Evolutionary conservation across 2,113 vertebrate genomes (phyloP).

Genomic region (Petrocephalus zakoni): DNA sequence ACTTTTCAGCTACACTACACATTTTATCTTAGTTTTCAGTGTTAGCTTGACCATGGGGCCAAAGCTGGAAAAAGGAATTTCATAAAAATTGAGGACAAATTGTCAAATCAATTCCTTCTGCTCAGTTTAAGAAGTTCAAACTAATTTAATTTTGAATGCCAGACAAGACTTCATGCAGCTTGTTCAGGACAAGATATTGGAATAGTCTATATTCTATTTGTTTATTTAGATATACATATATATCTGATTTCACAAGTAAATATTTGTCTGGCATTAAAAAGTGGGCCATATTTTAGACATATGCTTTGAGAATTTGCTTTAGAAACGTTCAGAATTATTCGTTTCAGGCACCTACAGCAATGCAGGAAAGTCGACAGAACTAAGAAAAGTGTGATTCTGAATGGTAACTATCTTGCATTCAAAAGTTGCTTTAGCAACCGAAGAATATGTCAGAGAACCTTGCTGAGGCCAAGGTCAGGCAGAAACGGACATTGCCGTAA

Average conservation of each 20-base stretch:
- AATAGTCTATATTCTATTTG: not conserved
- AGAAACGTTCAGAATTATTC: not conserved
- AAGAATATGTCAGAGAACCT: not conserved
- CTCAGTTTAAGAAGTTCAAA: constrained; percentile 57
- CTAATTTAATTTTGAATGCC: constrained; percentile 51
- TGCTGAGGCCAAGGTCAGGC: not conserved
- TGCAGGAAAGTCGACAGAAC: not conserved
- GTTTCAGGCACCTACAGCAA: not conserved
- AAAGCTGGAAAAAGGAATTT: constrained; percentile 46
- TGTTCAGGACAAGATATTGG: not conserved
- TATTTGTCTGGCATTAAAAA: not conserved
- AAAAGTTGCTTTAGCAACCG: not conserved
- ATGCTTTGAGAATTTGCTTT: not conserved
- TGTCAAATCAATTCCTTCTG: constrained; percentile 52
- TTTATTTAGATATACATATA: not conserved
- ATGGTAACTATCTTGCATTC: not conserved
- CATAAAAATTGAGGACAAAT: constrained; percentile 46
- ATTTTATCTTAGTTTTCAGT: constrained; percentile 53
- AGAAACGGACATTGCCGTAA: not conserved
- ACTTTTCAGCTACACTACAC: constrained; percentile 50
- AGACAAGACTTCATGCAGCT: constrained; percentile 31
- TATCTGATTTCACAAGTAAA: not conserved
- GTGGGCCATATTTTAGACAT: not conserved
- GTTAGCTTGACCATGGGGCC: constrained; percentile 56
- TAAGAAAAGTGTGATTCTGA: not conserved